Percentiles rank a stretch among this genome's conserved stretches.
These are phyloP conservation scores for Prietella phreatophila DNA, from an alignment of 2,113 vertebrate species.

Conservation along the genomic window DNA sequence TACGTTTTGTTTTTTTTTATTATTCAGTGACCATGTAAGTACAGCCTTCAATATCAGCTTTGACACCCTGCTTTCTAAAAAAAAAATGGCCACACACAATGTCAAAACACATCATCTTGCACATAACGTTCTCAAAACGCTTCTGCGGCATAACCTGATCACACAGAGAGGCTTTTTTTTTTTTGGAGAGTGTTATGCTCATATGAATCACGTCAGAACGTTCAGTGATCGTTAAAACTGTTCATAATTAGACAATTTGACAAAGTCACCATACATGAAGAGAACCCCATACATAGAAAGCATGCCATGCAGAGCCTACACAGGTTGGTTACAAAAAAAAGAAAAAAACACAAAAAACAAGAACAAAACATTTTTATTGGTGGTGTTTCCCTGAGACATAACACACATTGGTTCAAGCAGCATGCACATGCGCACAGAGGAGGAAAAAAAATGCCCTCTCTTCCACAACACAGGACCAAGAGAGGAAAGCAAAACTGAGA, in stretches of 20 bases:
- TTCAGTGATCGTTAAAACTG: constrained; percentile 41
- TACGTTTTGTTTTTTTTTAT: neutral
- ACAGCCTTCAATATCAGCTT: constrained; percentile 24
- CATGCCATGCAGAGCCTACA: constrained; percentile 71
- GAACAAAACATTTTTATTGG: constrained; percentile 31
- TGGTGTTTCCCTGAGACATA: constrained; percentile 19
- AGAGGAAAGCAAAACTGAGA: constrained; percentile 60
- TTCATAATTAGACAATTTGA: constrained; percentile 55
- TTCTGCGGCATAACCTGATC: constrained; percentile 31
- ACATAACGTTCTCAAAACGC: constrained; percentile 44
- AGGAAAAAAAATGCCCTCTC: neutral
- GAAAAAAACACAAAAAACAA: constrained; percentile 13
- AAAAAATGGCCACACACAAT: constrained; percentile 40
- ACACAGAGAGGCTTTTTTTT: constrained; percentile 29
- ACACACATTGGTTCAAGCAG: constrained; percentile 58
- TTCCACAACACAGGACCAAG: constrained; percentile 16
- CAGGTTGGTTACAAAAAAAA: constrained; percentile 37
- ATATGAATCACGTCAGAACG: constrained; percentile 48
- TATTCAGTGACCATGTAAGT: constrained; percentile 4
- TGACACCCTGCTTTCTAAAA: constrained; percentile 12
- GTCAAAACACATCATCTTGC: constrained; percentile 28
- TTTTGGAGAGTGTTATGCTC: constrained; percentile 38
- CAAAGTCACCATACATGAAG: constrained; percentile 55
- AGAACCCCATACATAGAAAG: constrained; percentile 59
- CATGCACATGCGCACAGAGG: constrained; percentile 67